Evolutionary conservation across 2,113 vertebrate genomes (phyloP).

Genomic region (Talpa occidentalis): DNA sequence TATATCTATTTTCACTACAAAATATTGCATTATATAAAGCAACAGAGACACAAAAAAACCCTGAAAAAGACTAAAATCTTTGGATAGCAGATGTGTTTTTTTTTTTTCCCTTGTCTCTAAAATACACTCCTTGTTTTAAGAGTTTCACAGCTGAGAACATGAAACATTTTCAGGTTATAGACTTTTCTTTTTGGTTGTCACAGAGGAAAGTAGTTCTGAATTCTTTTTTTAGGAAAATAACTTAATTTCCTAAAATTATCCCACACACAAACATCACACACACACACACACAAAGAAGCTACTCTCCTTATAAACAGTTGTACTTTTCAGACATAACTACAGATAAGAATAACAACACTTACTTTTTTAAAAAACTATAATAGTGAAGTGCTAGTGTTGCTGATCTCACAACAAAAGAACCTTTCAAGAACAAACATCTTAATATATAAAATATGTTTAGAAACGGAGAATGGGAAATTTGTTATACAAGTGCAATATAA

Average conservation of each 20-base stretch:
- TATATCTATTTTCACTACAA: conserved; percentile 97
- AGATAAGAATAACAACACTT: conserved; percentile 86
- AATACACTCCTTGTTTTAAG: conserved; percentile 91
- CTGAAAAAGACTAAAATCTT: conserved; percentile 99
- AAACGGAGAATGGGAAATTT: conserved; percentile 83
- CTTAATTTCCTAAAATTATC: conserved; percentile 87
- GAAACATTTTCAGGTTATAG: conserved; percentile 90
- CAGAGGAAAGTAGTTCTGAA: conserved; percentile 91
- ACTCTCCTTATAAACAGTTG: conserved; percentile 88
- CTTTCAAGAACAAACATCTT: conserved; percentile 84
- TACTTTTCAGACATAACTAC: conserved; percentile 87
- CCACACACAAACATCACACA: conserved; percentile 83
- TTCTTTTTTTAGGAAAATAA: conserved; percentile 85
- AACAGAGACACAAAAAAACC: conserved; percentile 95
- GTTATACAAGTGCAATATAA: conserved; percentile 91
- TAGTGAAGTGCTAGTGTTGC: conserved; percentile 93
- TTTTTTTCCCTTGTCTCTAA: conserved; percentile 88
- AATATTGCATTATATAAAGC: conserved; percentile 98
- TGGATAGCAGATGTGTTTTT: conserved; percentile 95
- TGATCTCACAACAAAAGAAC: conserved; percentile 85
- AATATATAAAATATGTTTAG: conserved; percentile 88
- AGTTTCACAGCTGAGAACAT: conserved; percentile 92
- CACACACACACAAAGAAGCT: conserved; percentile 82
- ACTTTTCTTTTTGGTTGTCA: conserved; percentile 94
- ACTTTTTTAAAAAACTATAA: conserved; percentile 85